phyloP scores from a whole-genome alignment of 2,797 vertebrate genomes.

The Sarcophilus harrisii region DNA sequence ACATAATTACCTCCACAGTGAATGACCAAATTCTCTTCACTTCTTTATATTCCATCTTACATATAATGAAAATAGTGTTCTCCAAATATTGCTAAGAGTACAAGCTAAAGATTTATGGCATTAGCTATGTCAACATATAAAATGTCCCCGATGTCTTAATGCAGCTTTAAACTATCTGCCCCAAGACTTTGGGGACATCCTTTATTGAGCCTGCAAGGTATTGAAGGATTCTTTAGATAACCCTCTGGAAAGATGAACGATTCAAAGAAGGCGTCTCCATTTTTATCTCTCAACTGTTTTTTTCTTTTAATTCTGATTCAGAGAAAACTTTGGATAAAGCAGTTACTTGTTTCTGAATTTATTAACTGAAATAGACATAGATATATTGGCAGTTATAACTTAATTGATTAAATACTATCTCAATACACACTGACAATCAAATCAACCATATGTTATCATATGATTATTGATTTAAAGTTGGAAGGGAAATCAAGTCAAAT shows the following conservation, averaged over 20 bases:
- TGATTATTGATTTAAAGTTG: not conserved
- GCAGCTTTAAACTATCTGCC: not conserved
- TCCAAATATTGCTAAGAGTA: constrained; percentile 15
- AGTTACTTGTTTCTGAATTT: constrained; percentile 31
- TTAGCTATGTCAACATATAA: constrained; percentile 3
- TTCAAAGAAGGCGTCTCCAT: constrained; percentile 21
- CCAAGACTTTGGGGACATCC: not conserved
- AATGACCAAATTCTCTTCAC: constrained; percentile 36
- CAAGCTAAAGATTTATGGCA: constrained; percentile 7
- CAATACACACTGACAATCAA: not conserved
- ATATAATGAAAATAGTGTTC: constrained; percentile 46
- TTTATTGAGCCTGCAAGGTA: not conserved
- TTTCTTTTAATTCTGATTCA: constrained; percentile 36
- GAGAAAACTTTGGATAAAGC: not conserved
- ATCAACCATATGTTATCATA: not conserved
- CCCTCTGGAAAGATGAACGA: not conserved
- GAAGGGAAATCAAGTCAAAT: not conserved
- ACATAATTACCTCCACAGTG: constrained; percentile 44
- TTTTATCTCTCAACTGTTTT: constrained; percentile 35
- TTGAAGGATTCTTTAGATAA: constrained; percentile 15
- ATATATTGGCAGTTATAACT: not conserved
- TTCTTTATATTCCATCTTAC: constrained; percentile 41
- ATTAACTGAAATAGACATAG: not conserved
- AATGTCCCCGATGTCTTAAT: not conserved
- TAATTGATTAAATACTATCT: not conserved